Evolutionary conservation across 2,888 invertebrate species (phyloP).

Genomic region (Eutolmus rufibarbis): DNA sequence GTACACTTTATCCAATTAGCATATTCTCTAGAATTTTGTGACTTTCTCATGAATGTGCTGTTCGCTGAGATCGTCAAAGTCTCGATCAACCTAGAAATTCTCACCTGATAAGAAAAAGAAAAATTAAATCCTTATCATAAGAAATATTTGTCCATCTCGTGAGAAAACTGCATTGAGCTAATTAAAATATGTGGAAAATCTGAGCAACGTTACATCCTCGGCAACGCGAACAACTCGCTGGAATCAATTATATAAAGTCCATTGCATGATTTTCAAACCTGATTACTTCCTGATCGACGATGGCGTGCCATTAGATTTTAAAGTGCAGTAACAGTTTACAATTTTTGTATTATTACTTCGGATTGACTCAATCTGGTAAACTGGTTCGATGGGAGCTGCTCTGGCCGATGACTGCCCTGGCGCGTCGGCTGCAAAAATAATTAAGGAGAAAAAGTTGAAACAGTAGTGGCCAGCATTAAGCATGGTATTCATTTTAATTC

Average conservation of each 20-base stretch:
- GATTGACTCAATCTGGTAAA: not conserved
- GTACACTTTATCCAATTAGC: not conserved
- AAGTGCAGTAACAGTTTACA: not conserved
- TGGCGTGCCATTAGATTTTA: constrained; percentile 14
- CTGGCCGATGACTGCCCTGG: not conserved
- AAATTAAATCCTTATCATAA: not conserved
- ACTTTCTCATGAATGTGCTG: not conserved
- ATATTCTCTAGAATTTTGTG: not conserved
- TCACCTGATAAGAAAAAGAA: not conserved
- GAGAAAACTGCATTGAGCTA: not conserved
- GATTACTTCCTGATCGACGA: constrained; percentile 24
- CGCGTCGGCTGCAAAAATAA: not conserved
- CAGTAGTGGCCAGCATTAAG: constrained; percentile 5
- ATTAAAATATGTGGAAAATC: not conserved
- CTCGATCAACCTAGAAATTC: not conserved
- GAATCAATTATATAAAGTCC: constrained; percentile 15
- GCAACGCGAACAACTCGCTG: not conserved
- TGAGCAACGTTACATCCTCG: not conserved
- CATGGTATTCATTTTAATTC: constrained; percentile 5
- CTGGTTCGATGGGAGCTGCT: not conserved
- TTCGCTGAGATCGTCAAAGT: not conserved
- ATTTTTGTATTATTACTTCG: not conserved
- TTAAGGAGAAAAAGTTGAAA: constrained; percentile 9
- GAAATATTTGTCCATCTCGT: not conserved
- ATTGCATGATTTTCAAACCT: constrained; percentile 28